These are phyloP conservation scores for Coreoperca whiteheadi DNA, from an alignment of 2,113 vertebrate species.

Conservation along the genomic window DNA sequence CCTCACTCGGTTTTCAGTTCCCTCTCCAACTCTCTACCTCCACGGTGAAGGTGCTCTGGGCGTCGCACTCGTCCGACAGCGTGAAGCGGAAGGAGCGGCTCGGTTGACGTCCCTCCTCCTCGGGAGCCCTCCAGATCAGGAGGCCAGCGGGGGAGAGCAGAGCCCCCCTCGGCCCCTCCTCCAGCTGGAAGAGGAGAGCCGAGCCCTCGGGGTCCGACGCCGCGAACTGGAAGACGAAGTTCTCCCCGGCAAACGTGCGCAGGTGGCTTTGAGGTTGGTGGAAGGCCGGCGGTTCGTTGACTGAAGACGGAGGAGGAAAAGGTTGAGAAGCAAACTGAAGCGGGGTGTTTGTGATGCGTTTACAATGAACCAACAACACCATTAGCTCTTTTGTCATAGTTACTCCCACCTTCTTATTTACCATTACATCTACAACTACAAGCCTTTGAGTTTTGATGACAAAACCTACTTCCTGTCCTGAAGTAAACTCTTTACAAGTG, in stretches of 20 bases:
- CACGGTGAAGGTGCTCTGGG: constrained; percentile 81
- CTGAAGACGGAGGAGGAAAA: constrained; percentile 56
- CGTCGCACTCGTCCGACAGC: constrained; percentile 84
- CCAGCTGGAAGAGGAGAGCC: constrained; percentile 85
- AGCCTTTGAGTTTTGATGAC: constrained; percentile 8
- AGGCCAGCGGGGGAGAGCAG: constrained; percentile 86
- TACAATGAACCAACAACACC: background rate
- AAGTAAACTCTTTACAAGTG: constrained; percentile 10
- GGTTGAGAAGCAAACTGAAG: background rate
- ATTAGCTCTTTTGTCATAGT: background rate
- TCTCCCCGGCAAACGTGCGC: constrained; percentile 86
- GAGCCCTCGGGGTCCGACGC: constrained; percentile 87
- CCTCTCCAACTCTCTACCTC: constrained; percentile 77
- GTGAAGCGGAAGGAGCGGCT: constrained; percentile 78
- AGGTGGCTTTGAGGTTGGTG: constrained; percentile 78
- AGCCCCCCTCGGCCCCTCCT: constrained; percentile 81
- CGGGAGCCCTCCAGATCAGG: constrained; percentile 85
- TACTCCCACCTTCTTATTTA: constrained; percentile 14
- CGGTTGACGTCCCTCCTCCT: constrained; percentile 27
- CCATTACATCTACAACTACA: background rate
- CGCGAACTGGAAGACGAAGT: constrained; percentile 88
- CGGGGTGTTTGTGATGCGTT: background rate
- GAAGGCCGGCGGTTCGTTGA: constrained; percentile 85
- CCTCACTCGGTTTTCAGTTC: background rate
- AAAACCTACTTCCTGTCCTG: constrained; percentile 33